A percentile compares a stretch with the other conserved stretches of the same genome.
phyloP scores from a whole-genome alignment of 2,797 vertebrate species.

The Ataeniobius toweri region DNA sequence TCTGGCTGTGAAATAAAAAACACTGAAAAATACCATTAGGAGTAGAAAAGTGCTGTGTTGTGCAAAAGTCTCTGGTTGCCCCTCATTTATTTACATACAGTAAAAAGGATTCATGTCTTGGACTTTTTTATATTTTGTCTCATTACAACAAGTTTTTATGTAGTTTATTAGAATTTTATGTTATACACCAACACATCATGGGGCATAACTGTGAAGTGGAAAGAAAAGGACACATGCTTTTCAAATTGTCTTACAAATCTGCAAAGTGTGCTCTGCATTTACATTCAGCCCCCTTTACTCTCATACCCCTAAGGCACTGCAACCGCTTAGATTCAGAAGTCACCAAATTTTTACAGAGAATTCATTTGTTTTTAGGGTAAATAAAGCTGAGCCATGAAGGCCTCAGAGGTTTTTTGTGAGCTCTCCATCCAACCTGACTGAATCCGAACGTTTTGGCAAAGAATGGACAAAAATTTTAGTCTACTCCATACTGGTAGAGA shows the following conservation, averaged over 20 bases:
- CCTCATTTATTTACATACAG: neutral
- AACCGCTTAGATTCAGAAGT: neutral
- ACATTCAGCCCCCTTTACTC: neutral
- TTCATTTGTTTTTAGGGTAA: neutral
- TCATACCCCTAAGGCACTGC: neutral
- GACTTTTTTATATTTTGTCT: neutral
- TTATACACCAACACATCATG: neutral
- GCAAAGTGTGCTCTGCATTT: neutral
- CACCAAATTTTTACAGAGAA: too few species aligned
- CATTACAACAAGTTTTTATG: neutral
- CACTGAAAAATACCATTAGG: neutral
- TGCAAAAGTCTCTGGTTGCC: neutral
- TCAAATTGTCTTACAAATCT: neutral
- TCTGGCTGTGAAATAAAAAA: slow-evolving; percentile 7
- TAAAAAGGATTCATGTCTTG: neutral
- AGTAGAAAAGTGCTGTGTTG: slow-evolving; percentile 10
- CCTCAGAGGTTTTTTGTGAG: neutral
- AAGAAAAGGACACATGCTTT: neutral
- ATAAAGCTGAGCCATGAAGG: neutral
- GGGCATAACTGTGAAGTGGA: neutral
- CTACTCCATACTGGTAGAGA: neutral
- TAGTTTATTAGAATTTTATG: neutral
- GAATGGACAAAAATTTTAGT: too few species aligned
- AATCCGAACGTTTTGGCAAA: neutral
- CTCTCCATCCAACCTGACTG: neutral